Evolutionary conservation across 1,140 invertebrate species (phyloP), one percentile per base, ranked within the genome.

Genomic region (Anoplophora glabripennis): DNA sequence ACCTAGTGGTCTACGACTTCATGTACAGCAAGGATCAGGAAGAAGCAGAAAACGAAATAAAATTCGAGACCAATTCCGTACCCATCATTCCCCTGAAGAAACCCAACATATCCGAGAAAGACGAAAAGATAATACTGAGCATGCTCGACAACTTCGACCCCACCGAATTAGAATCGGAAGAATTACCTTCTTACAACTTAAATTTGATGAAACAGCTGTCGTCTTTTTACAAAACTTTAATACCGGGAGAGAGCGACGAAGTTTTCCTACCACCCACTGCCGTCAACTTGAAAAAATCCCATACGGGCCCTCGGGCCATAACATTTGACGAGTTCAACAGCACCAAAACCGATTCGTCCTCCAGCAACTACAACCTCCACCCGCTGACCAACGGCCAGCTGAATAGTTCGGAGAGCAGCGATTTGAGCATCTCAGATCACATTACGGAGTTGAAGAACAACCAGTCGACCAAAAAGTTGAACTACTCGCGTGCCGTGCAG

Each of bases 1-100:
- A 82, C 70, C 70, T 84, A 18, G 79, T 84, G 3, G 66, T 84
- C 0, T 84, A 82, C 57, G 82, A 84, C 67, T 83, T 83, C 68
- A 74, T 80, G 67, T 81, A 83, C 61, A 80, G 56, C 48, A 63
- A 66, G 53, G 67, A 68, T 33, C 52, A 64, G n/a, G 64, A 62
- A 14, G 47, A 37, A 14, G 34, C 44, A 5, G 55, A 36, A 42
- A 33, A 28, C 14, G 15, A 38, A 41, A 11, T 37, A 35, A 40
- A 48, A 11, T 15, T 18, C 35, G 46, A 58, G 11, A 46, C 17
- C 12, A 46, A 17, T 7, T 34, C 46, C 0, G 40, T 47, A 40
- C 12, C 36, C n/a, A 12, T 49, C 14, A 21, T 18, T 14, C 35
- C 47, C 5, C 44, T 53, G 9, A 47, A 41, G 17, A 48, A 57